A percentile compares a stretch with the other conserved stretches of the same genome.
These are phyloP conservation scores for Atta cephalotes DNA, from an alignment of 1,140 invertebrate species.

Conservation along the genomic window DNA sequence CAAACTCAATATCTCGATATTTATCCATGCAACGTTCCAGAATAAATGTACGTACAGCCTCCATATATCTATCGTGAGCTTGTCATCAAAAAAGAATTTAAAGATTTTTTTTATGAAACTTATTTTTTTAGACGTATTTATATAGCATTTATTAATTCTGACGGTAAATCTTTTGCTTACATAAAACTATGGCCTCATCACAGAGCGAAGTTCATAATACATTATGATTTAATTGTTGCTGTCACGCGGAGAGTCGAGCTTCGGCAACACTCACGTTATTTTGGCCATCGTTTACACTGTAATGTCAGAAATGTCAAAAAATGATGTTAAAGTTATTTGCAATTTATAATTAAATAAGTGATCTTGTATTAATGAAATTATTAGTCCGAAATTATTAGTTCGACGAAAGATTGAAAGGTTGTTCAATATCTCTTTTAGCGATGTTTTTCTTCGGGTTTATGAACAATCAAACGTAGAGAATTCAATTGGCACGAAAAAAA, in stretches of 20 bases:
- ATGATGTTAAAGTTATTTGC: neutral
- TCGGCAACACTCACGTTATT: neutral
- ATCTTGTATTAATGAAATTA: neutral
- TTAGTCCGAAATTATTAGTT: neutral
- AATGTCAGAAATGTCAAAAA: neutral
- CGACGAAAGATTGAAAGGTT: neutral
- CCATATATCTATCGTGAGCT: neutral
- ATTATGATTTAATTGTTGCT: conserved; percentile 19
- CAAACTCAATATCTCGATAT: neutral
- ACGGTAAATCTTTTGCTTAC: neutral
- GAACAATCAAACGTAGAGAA: neutral
- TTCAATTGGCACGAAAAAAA: neutral
- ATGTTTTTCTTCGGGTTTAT: neutral
- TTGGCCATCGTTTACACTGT: neutral
- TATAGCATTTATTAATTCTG: neutral
- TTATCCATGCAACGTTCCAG: neutral
- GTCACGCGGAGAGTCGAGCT: neutral
- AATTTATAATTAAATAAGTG: neutral
- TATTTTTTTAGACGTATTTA: neutral
- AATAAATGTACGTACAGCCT: neutral
- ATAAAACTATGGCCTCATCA: neutral
- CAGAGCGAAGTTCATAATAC: neutral
- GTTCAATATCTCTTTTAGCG: neutral
- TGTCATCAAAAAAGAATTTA: neutral
- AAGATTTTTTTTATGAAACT: neutral